Base-by-base conservation (phyloP, 1,140 invertebrate genomes). In the Tribolium castaneum region DNA sequence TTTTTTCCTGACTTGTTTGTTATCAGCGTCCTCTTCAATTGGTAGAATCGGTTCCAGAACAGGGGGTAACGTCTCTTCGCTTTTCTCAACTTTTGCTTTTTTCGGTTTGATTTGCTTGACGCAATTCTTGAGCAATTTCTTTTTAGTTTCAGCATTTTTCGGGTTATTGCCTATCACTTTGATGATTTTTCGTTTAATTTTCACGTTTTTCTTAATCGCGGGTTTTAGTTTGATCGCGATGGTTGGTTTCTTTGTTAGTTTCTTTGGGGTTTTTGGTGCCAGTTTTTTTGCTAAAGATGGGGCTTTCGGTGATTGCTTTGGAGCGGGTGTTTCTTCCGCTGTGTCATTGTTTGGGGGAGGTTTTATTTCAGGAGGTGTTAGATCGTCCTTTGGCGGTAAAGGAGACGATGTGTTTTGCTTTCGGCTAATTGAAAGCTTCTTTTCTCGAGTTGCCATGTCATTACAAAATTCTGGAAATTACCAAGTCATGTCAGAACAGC, bases 371-470 rank as follows among this genome's bases (percentile, higher is more conserved):
- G 10, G 19, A 9, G 10, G 30, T 34, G 13, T 74, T 52, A 72
- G 13, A 50, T 34, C 49, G 6, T 80, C 78, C 30, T 76, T 81
- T 39, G 80, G 51, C 1, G 82, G 78, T 52, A 78, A 62, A 62
- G 81, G 77, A 19, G 83, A 79, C 25, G 78, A 70, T 78, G 80
- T 77, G 39, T 78, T 51, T 75, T 82, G 82, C 79, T 83, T 84
- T 81, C 81, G 82, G 39, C 76, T 72, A 74, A 81, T n/a, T 66
- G 84, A 75, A 80, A 83, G 76, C 76, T 86, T 87, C 78, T 86
- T 86, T 72, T 86, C 83, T 75, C 83, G 83, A 83, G 81, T 84
- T 81, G 86, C 86, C 86, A 87, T 87, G 77, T 81, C 86, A 87
- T 86, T 85, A 22, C 59, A 66, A 66, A 35, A 35, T 13, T 66